Conservation (phyloP, 2,113 vertebrate species). For the Seriola quinqueradiata region DNA sequence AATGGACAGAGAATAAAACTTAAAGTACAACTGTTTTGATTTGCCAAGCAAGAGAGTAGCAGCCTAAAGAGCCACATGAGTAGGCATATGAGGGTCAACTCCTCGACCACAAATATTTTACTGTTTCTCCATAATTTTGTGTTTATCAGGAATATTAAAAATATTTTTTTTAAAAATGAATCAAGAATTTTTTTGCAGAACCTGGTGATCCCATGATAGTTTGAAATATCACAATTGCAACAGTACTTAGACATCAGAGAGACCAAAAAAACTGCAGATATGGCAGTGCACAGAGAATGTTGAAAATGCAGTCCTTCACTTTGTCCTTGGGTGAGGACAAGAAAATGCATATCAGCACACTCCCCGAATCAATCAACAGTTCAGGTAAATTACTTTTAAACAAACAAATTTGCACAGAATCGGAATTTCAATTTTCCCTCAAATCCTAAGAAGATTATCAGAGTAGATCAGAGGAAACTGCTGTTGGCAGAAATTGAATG, state of each 20-base stretch:
- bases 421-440: slow-evolving; percentile 61
- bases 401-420: slow-evolving; percentile 63
- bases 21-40: neutral
- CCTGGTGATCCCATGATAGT: neutral
- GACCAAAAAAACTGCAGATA: neutral
- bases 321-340: slow-evolving; percentile 54
- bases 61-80: neutral
- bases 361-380: slow-evolving; percentile 41
- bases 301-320: slow-evolving; percentile 2
- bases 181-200: neutral
- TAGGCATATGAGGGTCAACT: neutral
- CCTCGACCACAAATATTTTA: neutral
- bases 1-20: neutral
- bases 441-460: slow-evolving; percentile 66
- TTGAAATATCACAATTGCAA: neutral
- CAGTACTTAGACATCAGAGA: neutral
- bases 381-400: slow-evolving; percentile 65
- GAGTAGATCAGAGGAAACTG: slow-evolving; percentile 55
- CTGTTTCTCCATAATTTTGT: neutral
- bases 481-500: slow-evolving; percentile 62
- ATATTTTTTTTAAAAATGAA: neutral
- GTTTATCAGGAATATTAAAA: neutral
- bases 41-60: neutral
- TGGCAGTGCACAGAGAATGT: neutral
- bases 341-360: slow-evolving; percentile 41